phyloP scores from a whole-genome alignment of 2,113 vertebrate genomes.

The Tupaia chinensis region DNA sequence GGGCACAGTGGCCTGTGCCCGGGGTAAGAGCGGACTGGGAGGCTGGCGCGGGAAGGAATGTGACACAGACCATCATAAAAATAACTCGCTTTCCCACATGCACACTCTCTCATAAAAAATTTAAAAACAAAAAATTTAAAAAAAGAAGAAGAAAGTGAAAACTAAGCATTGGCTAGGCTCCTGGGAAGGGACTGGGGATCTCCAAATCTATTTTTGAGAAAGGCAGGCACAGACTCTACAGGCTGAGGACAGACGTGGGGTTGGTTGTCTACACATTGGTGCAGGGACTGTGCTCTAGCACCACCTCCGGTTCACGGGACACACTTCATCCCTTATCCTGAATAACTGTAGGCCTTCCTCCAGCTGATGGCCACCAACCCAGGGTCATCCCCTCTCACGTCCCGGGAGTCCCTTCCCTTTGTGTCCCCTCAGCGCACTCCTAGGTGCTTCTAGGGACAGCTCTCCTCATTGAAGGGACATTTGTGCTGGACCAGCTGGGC shows the following conservation, averaged over 20 bases:
- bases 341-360: background rate
- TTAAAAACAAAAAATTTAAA: too few relatives aligned
- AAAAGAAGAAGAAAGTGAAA: background rate
- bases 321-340: accelerated
- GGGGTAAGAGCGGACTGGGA: too few relatives aligned
- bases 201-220: background rate
- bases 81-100: too few relatives aligned
- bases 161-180: background rate
- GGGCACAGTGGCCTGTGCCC: too few relatives aligned
- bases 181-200: background rate
- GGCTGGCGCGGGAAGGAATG: too few relatives aligned
- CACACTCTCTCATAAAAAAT: too few relatives aligned
- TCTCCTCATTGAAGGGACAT: background rate
- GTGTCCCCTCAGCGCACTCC: accelerated
- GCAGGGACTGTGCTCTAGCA: too few relatives aligned
- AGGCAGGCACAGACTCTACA: background rate
- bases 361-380: too few relatives aligned
- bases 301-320: too few relatives aligned
- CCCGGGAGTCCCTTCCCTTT: background rate
- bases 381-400: background rate
- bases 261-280: accelerated
- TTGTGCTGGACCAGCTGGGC: background rate
- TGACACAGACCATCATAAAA: too few relatives aligned
- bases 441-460: background rate
- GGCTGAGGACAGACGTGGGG: background rate